Evolutionary conservation across 2,888 invertebrate species (phyloP).

Genomic region (Drosophila parthenogenetica): DNA sequence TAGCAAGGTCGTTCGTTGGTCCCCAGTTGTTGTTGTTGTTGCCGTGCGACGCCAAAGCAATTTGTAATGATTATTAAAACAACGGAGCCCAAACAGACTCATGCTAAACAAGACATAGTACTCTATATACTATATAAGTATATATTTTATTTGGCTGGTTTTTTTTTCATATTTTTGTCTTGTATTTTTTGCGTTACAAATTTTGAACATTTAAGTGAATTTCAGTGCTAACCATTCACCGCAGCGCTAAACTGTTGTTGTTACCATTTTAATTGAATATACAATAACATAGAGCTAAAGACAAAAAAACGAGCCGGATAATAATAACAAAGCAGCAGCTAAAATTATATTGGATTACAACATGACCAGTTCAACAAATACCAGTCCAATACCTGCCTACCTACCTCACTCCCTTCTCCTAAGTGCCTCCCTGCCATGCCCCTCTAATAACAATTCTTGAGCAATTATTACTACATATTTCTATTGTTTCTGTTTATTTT

Average conservation of each 20-base stretch:
- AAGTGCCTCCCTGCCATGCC: neutral
- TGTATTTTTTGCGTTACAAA: conserved; percentile 33
- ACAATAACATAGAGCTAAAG: conserved; percentile 42
- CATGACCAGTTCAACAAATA: conserved; percentile 50
- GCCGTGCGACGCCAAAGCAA: conserved; percentile 65
- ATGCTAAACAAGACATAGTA: conserved; percentile 58
- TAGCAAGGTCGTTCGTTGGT: conserved; percentile 80
- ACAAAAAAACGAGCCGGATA: conserved; percentile 38
- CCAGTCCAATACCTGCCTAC: conserved; percentile 9
- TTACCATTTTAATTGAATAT: conserved; percentile 76
- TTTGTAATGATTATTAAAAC: conserved; percentile 81
- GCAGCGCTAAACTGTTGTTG: conserved; percentile 61
- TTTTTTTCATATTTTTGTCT: neutral
- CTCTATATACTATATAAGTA: neutral
- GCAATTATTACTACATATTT: conserved; percentile 72
- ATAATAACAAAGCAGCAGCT: conserved; percentile 59
- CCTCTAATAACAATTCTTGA: conserved; percentile 52
- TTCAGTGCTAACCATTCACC: conserved; percentile 67
- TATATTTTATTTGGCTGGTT: conserved; percentile 9
- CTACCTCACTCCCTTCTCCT: neutral
- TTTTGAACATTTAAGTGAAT: conserved; percentile 40
- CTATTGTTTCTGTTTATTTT: conserved; percentile 19
- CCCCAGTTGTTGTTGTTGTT: conserved; percentile 34
- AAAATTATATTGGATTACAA: conserved; percentile 75
- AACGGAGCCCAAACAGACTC: conserved; percentile 54